phyloP scores from a whole-genome alignment of 2,888 invertebrate species.

The Ommatoiulus sabulosus region DNA sequence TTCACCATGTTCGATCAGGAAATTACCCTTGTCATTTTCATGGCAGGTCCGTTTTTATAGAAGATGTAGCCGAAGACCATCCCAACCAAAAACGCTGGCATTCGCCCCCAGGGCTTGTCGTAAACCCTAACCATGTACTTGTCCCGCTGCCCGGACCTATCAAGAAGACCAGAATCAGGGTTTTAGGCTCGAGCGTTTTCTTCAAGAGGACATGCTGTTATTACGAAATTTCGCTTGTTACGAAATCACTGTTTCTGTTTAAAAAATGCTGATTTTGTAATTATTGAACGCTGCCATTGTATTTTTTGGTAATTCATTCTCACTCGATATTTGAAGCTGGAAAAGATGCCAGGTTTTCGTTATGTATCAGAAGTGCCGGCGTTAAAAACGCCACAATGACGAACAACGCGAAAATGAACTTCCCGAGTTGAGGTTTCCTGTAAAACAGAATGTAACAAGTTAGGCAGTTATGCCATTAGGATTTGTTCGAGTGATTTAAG shows the following conservation, averaged over 20 bases:
- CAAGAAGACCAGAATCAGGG: neutral
- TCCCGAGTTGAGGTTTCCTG: conserved; percentile 52
- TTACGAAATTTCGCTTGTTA: no score
- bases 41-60: conserved; percentile 11
- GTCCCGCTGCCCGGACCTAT: conserved; percentile 50
- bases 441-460: neutral
- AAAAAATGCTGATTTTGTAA: no score
- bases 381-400: neutral
- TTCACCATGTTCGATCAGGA: neutral
- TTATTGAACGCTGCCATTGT: no score
- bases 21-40: conserved; percentile 30
- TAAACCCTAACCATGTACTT: conserved; percentile 53
- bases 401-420: conserved; percentile 16
- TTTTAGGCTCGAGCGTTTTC: neutral
- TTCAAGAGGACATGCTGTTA: neutral
- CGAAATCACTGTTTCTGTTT: no score
- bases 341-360: conserved; percentile 49
- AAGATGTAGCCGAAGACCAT: conserved; percentile 54
- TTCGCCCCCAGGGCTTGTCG: conserved; percentile 54
- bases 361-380: conserved; percentile 45
- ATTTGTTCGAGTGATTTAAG: neutral
- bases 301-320: neutral
- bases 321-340: conserved; percentile 51
- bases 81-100: conserved; percentile 49
- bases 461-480: neutral